Base-by-base conservation (phyloP, 2,797 vertebrate species). In the Sebastes itinus region DNA sequence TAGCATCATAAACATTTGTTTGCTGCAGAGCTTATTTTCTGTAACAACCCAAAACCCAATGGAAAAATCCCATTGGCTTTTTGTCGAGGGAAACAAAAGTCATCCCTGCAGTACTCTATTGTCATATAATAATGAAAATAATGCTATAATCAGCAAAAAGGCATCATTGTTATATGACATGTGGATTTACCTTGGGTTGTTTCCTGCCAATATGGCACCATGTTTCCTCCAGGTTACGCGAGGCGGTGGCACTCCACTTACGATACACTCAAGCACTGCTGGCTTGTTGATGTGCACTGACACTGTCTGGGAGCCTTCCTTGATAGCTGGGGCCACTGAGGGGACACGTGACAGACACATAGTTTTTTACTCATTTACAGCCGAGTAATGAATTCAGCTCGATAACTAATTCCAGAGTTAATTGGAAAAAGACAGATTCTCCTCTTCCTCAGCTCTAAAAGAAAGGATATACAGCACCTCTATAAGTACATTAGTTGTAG, bases 171-270 rank as follows among this genome's bases (percentile, higher is more conserved):
- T 38, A 13, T 28, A 5, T 14, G 18, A 28, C 3, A 7, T 55
- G 1, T 65, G 0, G 1, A 27, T 84, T 90, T 94, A 97, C 99
- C 98, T 98, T 11, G 93, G 90, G 80, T 91, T 97, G 90, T 92
- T 97, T 87, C 92, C 96, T 56, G 95, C 77, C 59, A 99, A 80
- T 89, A 98, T 25, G 25, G 94, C 91, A 4, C 98, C 98, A 49
- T 99, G 97, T 87, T 99, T 99, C 87, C 99, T 98, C 99, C 99
- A 99, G 0, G 97, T 96, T 72, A 99, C 86, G 12, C 96, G 97
- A 2, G 99, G 99, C 0, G 87, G 11, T 46, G 99, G 99, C 1
- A 98, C 93, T 22, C 99, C 99, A 75, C 94, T 95, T 0, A 96
- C 96, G 0, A 86, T 64, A 84, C 99, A 99, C 85, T 98, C 96